Evolutionary conservation across 2,113 vertebrate genomes (phyloP), one percentile per base, ranked within the genome.

Genomic region (Lycaon pictus): DNA sequence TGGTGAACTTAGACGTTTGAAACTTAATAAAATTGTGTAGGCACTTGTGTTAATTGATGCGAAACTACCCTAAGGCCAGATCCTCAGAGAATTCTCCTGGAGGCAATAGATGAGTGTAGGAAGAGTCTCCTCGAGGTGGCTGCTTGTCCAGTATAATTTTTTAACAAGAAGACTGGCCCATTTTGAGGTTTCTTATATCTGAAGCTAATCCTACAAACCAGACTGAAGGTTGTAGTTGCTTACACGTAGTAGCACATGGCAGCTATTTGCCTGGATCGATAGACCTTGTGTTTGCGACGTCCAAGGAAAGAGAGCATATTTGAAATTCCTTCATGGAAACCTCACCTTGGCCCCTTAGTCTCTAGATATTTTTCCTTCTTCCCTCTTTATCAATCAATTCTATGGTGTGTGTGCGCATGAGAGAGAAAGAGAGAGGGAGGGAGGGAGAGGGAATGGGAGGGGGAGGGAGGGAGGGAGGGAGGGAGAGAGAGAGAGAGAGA

Each of bases 131-230:
- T n/a, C 29, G 43, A 4, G 20, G 20, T 17, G 63, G 6, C 25
- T 2, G 1, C 29, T 56, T 69, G 72, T 8, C 53, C 55, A 5
- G 1, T 4, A 1, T 5, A 27, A n/a, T 7, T 19, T 63, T 79
- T 15, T 2, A 84, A 94, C 91, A n/a, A 37, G 43, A 92, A 71
- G 55, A 72, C 0, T 81, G 35, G 53, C 11, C 58, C 27, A 0
- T 11, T 23, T 5, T 0, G 3, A 56, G 20, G 25, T 63, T 88
- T 65, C 90, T 43, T 0, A 6, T 27, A 93, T 90, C 90, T 96
- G 96, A 96, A 97, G 91, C 58, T 35, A 0, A 10, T 43, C 89
- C 62, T 60, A n/a, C 63, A n/a, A 65, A 90, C 90, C 55, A 90
- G 27, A 0, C 51, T 96, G 58, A 84, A 91, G 84, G 35, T 32